Conservation (phyloP, 2,888 invertebrate genomes). For the Drosophila nr. fundita region DNA sequence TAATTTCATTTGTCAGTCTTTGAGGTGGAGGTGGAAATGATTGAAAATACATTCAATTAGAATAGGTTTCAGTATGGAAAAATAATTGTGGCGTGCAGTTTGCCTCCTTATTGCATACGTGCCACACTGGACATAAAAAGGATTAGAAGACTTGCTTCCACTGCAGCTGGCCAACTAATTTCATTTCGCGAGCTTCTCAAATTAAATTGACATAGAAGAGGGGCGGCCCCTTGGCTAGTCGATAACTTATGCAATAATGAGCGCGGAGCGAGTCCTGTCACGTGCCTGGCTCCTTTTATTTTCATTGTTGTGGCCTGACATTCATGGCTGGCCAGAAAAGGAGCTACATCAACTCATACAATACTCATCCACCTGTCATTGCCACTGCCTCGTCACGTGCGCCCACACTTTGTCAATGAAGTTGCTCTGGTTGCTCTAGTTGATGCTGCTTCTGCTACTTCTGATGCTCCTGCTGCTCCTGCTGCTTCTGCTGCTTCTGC, state of each 20-base stretch:
- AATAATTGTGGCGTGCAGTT: slow-evolving; percentile 43
- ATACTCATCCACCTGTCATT: slow-evolving; percentile 64
- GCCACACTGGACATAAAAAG: slow-evolving; percentile 83
- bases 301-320: slow-evolving; percentile 67
- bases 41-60: slow-evolving; percentile 40
- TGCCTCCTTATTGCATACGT: slow-evolving; percentile 80
- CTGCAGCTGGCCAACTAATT: slow-evolving; percentile 31
- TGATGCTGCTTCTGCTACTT: neutral
- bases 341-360: slow-evolving; percentile 16
- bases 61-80: slow-evolving; percentile 22
- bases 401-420: slow-evolving; percentile 66
- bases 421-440: slow-evolving; percentile 1
- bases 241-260: slow-evolving; percentile 76
- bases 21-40: neutral
- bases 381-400: slow-evolving; percentile 69
- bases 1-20: neutral
- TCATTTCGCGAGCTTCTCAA: slow-evolving; percentile 36
- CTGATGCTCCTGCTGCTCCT: slow-evolving; percentile 3
- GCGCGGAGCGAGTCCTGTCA: slow-evolving; percentile 69
- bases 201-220: slow-evolving; percentile 36
- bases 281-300: slow-evolving; percentile 72
- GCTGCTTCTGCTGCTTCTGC: neutral
- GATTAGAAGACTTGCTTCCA: slow-evolving; percentile 72
- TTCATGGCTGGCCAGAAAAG: slow-evolving; percentile 2
- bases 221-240: neutral